Conservation (phyloP, 2,113 vertebrate genomes). For the Suncus etruscus region DNA sequence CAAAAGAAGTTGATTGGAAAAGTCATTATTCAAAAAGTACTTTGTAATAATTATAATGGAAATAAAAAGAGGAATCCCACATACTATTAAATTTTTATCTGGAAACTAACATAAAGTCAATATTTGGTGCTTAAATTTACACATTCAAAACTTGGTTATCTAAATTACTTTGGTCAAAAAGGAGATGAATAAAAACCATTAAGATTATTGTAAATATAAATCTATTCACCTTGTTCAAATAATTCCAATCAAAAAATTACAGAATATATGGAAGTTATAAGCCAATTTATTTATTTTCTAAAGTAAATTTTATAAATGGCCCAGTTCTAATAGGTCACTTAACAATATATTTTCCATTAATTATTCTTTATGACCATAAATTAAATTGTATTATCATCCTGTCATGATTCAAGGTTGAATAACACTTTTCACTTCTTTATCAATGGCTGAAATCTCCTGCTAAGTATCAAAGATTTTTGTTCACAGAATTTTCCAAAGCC, state of each 20-base stretch:
- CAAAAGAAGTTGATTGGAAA: background rate
- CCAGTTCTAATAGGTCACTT: background rate
- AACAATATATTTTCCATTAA: background rate
- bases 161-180: background rate
- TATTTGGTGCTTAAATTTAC: background rate
- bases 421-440: conserved; percentile 27
- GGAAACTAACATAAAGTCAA: background rate
- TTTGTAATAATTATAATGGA: background rate
- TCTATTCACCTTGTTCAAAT: background rate
- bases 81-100: background rate
- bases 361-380: background rate
- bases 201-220: background rate
- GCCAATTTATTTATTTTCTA: conserved; percentile 31
- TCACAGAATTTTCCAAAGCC: conserved; percentile 40
- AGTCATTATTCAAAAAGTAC: background rate
- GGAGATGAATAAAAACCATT: background rate
- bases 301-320: background rate
- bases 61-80: background rate
- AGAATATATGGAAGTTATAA: background rate
- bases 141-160: background rate
- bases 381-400: conserved; percentile 32
- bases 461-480: conserved; percentile 25
- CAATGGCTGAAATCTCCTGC: background rate
- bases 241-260: background rate
- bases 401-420: background rate